These are phyloP conservation scores for Diuraphis noxia DNA, from an alignment of 1,140 invertebrate species.

Conservation along the genomic window DNA sequence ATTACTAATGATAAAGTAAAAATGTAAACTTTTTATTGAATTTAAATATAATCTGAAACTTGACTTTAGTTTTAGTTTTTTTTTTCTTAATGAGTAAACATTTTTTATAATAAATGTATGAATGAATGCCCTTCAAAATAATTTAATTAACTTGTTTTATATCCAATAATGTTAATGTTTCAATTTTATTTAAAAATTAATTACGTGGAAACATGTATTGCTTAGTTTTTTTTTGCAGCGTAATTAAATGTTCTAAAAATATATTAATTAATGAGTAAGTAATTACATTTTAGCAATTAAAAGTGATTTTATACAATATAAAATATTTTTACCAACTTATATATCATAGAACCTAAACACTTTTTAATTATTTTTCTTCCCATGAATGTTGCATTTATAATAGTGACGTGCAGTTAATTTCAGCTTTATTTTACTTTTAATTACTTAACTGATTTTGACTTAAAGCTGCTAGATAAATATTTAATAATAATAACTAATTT, in stretches of 20 bases:
- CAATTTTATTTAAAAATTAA: conserved; percentile 16
- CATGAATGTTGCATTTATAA: background rate
- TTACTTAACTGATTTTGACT: background rate
- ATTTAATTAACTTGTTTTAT: background rate
- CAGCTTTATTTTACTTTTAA: background rate
- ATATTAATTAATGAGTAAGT: background rate
- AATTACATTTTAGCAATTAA: background rate
- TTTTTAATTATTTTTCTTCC: background rate
- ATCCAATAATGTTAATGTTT: background rate
- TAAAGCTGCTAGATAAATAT: background rate
- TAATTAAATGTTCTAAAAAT: conserved; percentile 2
- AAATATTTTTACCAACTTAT: background rate
- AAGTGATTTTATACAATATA: background rate
- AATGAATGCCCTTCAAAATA: background rate
- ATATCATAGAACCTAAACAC: background rate
- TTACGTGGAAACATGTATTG: background rate
- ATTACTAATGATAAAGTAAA: background rate
- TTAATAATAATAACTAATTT: background rate
- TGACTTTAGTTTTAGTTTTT: background rate
- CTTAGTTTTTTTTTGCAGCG: background rate
- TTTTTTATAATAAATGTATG: too few species aligned
- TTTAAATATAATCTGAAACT: background rate
- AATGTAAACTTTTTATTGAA: background rate
- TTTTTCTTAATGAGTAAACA: background rate
- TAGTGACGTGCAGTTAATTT: background rate